Evolutionary conservation across 2,888 invertebrate species (phyloP), one percentile per base, ranked within the genome.

Genomic region (Oligia strigilis): DNA sequence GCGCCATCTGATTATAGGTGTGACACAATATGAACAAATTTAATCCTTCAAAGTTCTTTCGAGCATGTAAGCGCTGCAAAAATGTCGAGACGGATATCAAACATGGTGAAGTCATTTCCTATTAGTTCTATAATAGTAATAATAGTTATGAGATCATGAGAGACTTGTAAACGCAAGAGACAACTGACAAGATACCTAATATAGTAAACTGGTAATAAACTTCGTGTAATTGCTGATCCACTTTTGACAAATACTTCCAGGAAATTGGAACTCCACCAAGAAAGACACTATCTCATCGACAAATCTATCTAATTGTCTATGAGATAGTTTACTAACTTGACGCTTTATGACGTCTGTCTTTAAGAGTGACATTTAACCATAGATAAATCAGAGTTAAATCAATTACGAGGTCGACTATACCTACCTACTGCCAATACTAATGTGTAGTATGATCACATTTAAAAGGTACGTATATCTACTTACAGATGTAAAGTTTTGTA

Each of bases 111-210:
- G 52, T 70, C 75, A 83, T 72, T 49, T 19, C n/a, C 55, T n/a
- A 78, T 79, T 78, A 49, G n/a, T 79, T 46, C 79, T 67, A n/a
- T n/a, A n/a, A n/a, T n/a, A 29, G 52, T 52, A 55, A 83, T 36
- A 77, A 80, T 76, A 29, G 65, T 65, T 46, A 58, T 80, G 65
- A 79, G 9, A 29, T 82, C 75, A 58, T 82, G 9, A 75, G n/a
- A 46, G 4, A 14, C n/a, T 81, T 55, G 23, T 36, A n/a, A 62
- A 81, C 4, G 11, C 36, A 46, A 23, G 11, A 64, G 40, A 64
- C 43, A 23, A 46, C 64, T 55, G 11, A n/a, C 4, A 19, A 52
- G 5, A 14, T 80, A 72, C 49, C 4, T 19, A 11, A 29, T 0
- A 46, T 29, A 11, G 8, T 67, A n/a, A 29, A 19, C 43, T 46